These are phyloP conservation scores for Lycia hirtaria DNA, from an alignment of 2,888 invertebrate genomes.

Conservation along the genomic window DNA sequence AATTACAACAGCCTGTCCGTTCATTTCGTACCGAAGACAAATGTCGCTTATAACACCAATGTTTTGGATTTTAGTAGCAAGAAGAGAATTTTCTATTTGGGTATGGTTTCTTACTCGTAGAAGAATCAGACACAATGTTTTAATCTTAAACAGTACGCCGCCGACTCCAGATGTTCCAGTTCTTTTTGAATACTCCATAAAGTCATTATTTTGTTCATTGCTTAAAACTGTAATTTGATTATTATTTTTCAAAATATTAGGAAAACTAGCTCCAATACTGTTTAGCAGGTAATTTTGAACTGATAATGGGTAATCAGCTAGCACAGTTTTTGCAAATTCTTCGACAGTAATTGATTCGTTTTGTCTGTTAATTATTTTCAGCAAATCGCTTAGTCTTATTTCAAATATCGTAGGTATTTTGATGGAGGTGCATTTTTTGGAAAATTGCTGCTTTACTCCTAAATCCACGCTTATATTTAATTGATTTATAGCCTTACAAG, in stretches of 20 bases:
- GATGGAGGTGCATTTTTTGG: neutral
- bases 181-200: conserved; percentile 31
- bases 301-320: too few relatives aligned
- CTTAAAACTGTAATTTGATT: neutral
- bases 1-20: conserved; percentile 37
- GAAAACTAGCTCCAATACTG: too few relatives aligned
- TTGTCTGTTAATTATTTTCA: neutral
- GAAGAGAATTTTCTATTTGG: conserved; percentile 44
- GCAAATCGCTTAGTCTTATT: neutral
- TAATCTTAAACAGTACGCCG: conserved; percentile 45
- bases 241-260: neutral
- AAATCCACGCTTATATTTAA: neutral
- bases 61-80: conserved; percentile 51
- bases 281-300: too few relatives aligned
- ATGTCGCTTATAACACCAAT: conserved; percentile 57
- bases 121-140: conserved; percentile 47
- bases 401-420: neutral
- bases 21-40: conserved; percentile 47
- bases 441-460: neutral
- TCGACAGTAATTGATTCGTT: too few relatives aligned
- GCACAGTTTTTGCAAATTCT: too few relatives aligned
- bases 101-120: conserved; percentile 47
- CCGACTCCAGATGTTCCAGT: conserved; percentile 34
- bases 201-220: neutral
- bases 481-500: neutral